These are phyloP conservation scores for Acrocyrtus sp. DNA, from an alignment of 2,888 invertebrate species.

Conservation along the genomic window DNA sequence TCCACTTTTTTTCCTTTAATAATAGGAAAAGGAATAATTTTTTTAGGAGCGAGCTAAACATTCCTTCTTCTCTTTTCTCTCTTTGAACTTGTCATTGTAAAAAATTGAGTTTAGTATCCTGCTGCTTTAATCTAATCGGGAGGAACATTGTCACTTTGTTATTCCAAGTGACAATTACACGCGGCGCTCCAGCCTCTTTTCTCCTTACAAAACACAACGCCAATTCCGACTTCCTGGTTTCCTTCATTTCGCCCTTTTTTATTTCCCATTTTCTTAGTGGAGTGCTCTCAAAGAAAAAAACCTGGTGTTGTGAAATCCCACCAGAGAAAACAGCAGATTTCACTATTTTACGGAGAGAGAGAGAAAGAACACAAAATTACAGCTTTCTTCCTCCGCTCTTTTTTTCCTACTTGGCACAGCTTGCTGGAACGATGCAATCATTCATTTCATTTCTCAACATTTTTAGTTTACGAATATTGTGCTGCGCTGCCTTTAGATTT, in stretches of 20 bases:
- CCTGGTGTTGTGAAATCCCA: not conserved
- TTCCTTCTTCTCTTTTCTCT: not conserved
- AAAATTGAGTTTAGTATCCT: slow-evolving; percentile 34
- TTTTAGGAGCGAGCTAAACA: slow-evolving; percentile 8
- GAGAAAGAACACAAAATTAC: not conserved
- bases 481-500: slow-evolving; percentile 10
- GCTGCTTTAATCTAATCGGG: slow-evolving; percentile 50
- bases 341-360: too few relatives aligned
- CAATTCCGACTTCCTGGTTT: not conserved
- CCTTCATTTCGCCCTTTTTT: slow-evolving; percentile 1
- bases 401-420: not conserved
- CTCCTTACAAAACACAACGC: slow-evolving; percentile 6
- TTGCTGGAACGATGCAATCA: not conserved
- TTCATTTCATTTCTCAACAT: not conserved
- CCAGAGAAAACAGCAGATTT: not conserved
- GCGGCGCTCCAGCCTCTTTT: slow-evolving; percentile 5
- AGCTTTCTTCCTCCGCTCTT: not conserved
- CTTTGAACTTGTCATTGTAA: slow-evolving; percentile 25
- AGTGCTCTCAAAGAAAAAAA: not conserved
- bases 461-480: not conserved
- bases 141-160: slow-evolving; percentile 40
- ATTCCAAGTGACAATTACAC: slow-evolving; percentile 43
- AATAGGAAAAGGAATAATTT: slow-evolving; percentile 3
- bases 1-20: not conserved
- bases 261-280: not conserved